Evolutionary conservation across 2,113 vertebrate species (phyloP).

Genomic region (Amphilophus citrinellus): DNA sequence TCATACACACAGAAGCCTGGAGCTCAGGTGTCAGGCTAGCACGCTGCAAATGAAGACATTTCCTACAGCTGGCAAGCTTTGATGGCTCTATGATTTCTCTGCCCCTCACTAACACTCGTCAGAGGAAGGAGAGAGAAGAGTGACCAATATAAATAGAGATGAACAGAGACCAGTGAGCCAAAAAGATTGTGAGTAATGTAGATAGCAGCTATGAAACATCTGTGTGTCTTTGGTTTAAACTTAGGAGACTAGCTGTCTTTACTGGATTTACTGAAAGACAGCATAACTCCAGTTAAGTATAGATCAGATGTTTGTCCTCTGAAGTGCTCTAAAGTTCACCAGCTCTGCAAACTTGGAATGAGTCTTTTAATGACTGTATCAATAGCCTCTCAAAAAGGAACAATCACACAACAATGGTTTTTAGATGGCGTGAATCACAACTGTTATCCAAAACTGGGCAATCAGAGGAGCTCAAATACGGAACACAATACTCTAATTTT

Average conservation of each 20-base stretch:
- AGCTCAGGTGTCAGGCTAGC: slow-evolving; percentile 76
- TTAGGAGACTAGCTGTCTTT: not conserved
- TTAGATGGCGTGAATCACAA: not conserved
- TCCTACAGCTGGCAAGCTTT: slow-evolving; percentile 76
- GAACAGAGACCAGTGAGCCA: slow-evolving; percentile 8
- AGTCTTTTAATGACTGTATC: not conserved
- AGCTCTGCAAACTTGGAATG: not conserved
- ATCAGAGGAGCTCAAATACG: not conserved
- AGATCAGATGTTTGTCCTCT: not conserved
- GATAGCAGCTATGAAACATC: not conserved
- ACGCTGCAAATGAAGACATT: slow-evolving; percentile 77
- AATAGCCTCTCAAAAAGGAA: not conserved
- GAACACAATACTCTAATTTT: not conserved
- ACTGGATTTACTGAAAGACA: not conserved
- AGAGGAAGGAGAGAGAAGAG: slow-evolving; percentile 53
- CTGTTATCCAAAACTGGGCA: not conserved
- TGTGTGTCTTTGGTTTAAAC: not conserved
- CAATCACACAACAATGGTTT: not conserved
- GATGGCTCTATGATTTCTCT: slow-evolving; percentile 77
- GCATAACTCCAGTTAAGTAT: not conserved
- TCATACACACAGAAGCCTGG: slow-evolving; percentile 50
- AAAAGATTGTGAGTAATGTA: not conserved
- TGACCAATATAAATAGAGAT: slow-evolving; percentile 46
- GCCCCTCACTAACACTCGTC: slow-evolving; percentile 60
- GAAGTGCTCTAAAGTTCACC: not conserved